A percentile compares a stretch with the other conserved stretches of the same genome.
These are phyloP conservation scores for Drosophila ironensis DNA, from an alignment of 1,140 invertebrate species.

Conservation along the genomic window DNA sequence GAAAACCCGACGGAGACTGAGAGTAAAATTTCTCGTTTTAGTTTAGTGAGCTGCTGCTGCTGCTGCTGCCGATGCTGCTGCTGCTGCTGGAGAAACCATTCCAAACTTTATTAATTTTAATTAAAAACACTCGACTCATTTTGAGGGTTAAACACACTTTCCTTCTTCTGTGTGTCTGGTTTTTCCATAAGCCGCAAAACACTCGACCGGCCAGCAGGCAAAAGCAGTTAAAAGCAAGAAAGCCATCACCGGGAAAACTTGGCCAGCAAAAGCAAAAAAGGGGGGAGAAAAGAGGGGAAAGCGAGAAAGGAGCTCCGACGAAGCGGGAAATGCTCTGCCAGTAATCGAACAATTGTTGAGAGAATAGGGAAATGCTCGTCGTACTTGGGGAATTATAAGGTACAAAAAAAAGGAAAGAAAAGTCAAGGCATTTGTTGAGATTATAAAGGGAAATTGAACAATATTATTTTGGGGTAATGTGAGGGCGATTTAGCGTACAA, in stretches of 20 bases:
- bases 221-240: constrained; percentile 68
- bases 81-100: constrained; percentile 51
- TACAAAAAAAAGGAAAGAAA: too few species aligned
- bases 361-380: too few species aligned
- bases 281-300: not conserved
- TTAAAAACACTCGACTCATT: constrained; percentile 77
- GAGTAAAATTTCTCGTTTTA: not conserved
- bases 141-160: constrained; percentile 59
- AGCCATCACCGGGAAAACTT: constrained; percentile 49
- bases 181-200: constrained; percentile 61
- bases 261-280: not conserved
- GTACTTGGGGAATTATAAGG: too few species aligned
- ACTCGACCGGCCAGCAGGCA: constrained; percentile 67
- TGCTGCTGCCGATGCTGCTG: constrained; percentile 9
- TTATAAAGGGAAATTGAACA: too few species aligned
- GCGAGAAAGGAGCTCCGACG: not conserved
- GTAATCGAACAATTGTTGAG: too few species aligned
- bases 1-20: too few species aligned
- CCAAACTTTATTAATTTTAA: constrained; percentile 80
- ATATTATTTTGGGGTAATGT: too few species aligned
- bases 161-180: constrained; percentile 12
- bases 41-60: not conserved
- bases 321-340: constrained; percentile 1
- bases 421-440: too few species aligned
- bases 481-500: too few species aligned